Evolutionary conservation across 2,113 vertebrate genomes (phyloP), one percentile per base, ranked within the genome.

Genomic region (Petrocephalus microphthalmus): DNA sequence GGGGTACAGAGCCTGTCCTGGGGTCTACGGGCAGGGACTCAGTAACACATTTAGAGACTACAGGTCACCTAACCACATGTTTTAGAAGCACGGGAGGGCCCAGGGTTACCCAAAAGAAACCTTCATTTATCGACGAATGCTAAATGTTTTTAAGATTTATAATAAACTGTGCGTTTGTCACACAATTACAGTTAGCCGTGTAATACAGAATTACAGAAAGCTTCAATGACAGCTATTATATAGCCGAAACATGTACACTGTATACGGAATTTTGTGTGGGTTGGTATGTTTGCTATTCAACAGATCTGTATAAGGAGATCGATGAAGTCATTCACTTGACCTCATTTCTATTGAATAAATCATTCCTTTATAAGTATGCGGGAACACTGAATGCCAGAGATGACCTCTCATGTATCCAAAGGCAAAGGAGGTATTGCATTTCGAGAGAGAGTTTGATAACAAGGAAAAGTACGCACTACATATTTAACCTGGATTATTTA

Each of bases 311-410:
- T 19, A 74, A 74, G 29, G 67, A 37, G 17, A 37, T 74, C 67
- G 33, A 74, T 19, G 5, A 6, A 7, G 67, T 74, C 13, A 42
- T 42, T 6, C 33, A 7, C 33, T 1, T 78, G 47, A 3, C 10
- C 42, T 84, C 83, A 52, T 84, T 84, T 20, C 7, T 47, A n/a
- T 25, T 49, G 47, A 84, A 84, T 84, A 47, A 84, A 84, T 84
- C 83, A 51, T 84, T 25, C 47, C 22, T 49, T 51, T 84, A 25
- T 52, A 52, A 49, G 22, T 25, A 84, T 49, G n/a, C 22, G 1
- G 20, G 17, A 37, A 84, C 37, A 47, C 22, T 84, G 37, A 84
- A 49, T 10, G 45, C 20, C 8, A 84, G 3, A 45, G 20, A 51
- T 84, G 45, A 84, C 82, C 37, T 49, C 8, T 84, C 82, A 51